Evolutionary conservation across 2,113 vertebrate genomes (phyloP), one percentile per base, ranked within the genome.

Genomic region (Felis chaus): DNA sequence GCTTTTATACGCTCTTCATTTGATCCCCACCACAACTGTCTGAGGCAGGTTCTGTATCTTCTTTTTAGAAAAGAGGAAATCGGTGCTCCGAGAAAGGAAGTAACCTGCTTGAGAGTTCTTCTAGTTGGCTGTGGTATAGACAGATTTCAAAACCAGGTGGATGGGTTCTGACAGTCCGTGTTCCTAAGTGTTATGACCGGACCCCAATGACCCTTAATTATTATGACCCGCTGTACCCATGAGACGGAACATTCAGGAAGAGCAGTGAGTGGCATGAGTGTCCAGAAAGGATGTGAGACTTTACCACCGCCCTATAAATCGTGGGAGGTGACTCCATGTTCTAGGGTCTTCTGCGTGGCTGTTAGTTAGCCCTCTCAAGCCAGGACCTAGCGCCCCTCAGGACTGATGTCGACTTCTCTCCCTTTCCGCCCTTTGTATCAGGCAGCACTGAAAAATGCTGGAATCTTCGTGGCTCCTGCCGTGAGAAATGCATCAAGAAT

Each of bases 371-470:
- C 16, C 13, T 85, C 21, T 89, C 66, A 33, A n/a, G 31, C 76
- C 11, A 63, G 33, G 29, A 86, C 13, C 11, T 36, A 10, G 27
- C 63, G 96, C 7, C 23, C 27, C 55, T 66, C 3, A 4, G 33
- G 16, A 50, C 27, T 96, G 84, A 87, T 4, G 12, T 3, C 25
- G 33, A 2, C 21, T 39, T 12, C 48, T 25, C 86, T 94, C 68
- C 91, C 27, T 84, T 97, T 50, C 79, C 19, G 29, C 53, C 80
- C 25, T 86, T 63, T 81, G 18, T 39, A 29, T 33, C 33, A 97
- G 94, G 95, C 33, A 81, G 12, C 57, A 6, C 57, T 7, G 81
- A 96, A 89, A 93, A 16, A 61, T 97, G 97, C 45, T 96, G 95
- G 97, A 76, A 53, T 23, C 21, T 4, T 14, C 78, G 1, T 61